Conservation (phyloP, 2,113 vertebrate genomes). For the Psophia crepitans region DNA sequence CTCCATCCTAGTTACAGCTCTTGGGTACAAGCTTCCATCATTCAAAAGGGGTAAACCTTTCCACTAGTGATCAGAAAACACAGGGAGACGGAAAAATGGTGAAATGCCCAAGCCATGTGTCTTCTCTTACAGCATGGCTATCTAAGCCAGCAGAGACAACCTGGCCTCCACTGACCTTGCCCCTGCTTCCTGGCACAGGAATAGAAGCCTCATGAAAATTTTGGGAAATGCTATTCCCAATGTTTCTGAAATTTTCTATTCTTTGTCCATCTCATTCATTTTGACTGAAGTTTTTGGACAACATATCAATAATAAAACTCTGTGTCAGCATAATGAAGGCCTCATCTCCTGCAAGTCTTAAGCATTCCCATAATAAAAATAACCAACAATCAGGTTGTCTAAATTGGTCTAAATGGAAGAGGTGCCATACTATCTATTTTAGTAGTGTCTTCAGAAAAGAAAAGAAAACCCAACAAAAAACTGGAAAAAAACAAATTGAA, state of each 20-base stretch:
- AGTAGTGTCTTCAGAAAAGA: background rate
- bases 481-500: too few relatives aligned
- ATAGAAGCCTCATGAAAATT: background rate
- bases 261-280: background rate
- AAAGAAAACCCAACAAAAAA: background rate
- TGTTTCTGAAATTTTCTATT: background rate
- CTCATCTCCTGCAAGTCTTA: background rate
- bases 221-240: background rate
- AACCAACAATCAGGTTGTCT: background rate
- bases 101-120: background rate
- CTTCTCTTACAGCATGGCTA: background rate
- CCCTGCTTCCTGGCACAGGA: background rate
- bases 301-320: background rate
- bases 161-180: background rate
- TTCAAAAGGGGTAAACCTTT: background rate
- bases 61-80: background rate
- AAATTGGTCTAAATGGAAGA: background rate
- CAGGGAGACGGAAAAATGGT: background rate
- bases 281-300: background rate
- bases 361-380: background rate
- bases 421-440: background rate
- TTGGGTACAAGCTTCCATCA: background rate
- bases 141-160: background rate
- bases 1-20: background rate
- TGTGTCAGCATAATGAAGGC: background rate